These are phyloP conservation scores for Hydrophis major DNA, from an alignment of 2,797 vertebrate genomes.

Conservation along the genomic window DNA sequence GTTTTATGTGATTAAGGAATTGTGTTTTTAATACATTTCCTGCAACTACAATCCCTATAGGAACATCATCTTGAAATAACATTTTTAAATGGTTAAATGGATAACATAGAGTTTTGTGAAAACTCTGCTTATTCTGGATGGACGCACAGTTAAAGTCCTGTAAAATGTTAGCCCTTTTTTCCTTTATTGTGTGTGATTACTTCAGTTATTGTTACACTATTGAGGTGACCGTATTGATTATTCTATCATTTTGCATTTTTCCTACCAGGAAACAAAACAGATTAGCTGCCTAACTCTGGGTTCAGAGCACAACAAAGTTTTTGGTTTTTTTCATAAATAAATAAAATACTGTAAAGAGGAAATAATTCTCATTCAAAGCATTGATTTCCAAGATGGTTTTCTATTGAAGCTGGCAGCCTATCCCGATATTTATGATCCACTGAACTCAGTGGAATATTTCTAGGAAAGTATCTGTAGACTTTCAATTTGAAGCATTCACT, in stretches of 20 bases:
- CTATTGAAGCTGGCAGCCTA: background rate
- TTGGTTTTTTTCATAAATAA: background rate
- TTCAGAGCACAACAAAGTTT: background rate
- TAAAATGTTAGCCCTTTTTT: background rate
- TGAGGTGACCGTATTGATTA: background rate
- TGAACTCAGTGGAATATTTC: background rate
- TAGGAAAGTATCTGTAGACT: background rate
- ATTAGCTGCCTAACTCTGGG: background rate
- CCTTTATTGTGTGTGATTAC: background rate
- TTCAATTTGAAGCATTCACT: background rate
- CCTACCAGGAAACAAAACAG: background rate
- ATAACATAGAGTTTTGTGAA: background rate
- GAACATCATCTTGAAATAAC: conserved; percentile 1
- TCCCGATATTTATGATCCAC: background rate
- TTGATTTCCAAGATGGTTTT: background rate
- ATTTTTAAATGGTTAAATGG: background rate
- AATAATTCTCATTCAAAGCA: background rate
- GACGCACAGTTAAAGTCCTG: background rate
- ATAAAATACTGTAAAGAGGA: background rate
- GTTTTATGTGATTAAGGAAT: background rate
- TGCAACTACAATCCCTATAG: background rate
- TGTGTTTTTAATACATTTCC: background rate
- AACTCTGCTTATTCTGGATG: background rate
- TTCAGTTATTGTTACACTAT: background rate
- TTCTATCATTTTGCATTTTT: background rate